phyloP scores from a whole-genome alignment of 2,797 vertebrate genomes.

The Poeciliopsis turneri region DNA sequence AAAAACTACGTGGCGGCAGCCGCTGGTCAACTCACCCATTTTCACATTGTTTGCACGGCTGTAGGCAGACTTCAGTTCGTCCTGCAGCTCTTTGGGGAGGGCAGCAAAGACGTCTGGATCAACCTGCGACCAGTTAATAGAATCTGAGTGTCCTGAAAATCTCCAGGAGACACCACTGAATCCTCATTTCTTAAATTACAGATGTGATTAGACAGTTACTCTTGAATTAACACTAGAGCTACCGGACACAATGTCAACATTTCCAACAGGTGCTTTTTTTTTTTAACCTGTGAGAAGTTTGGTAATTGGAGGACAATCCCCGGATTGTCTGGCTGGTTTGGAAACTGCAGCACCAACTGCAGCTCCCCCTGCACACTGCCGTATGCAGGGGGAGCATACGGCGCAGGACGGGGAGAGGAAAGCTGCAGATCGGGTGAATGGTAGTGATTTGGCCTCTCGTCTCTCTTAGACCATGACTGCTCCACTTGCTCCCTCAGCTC shows the following conservation, averaged over 20 bases:
- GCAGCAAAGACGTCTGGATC: constrained; percentile 97
- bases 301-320: constrained; percentile 93
- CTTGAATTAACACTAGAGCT: not conserved
- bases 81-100: constrained; percentile 93
- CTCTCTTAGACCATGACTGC: constrained; percentile 83
- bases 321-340: constrained; percentile 84
- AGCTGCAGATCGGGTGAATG: constrained; percentile 71
- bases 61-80: constrained; percentile 92
- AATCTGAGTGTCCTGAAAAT: not conserved
- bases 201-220: not conserved
- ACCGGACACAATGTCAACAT: not conserved
- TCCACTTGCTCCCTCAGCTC: constrained; percentile 93
- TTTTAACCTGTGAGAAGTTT: constrained; percentile 90
- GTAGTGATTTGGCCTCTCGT: constrained; percentile 52
- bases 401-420: constrained; percentile 66
- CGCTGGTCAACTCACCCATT: constrained; percentile 70
- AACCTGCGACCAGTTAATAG: constrained; percentile 73
- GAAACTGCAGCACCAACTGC: constrained; percentile 88
- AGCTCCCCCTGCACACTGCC: too few relatives aligned
- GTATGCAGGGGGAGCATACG: constrained; percentile 64
- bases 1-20: too few relatives aligned
- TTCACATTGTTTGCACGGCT: constrained; percentile 78
- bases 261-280: not conserved
- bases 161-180: not conserved
- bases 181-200: not conserved